Evolutionary conservation across 2,797 vertebrate species (phyloP).

Genomic region (Notolepis coatsorum): DNA sequence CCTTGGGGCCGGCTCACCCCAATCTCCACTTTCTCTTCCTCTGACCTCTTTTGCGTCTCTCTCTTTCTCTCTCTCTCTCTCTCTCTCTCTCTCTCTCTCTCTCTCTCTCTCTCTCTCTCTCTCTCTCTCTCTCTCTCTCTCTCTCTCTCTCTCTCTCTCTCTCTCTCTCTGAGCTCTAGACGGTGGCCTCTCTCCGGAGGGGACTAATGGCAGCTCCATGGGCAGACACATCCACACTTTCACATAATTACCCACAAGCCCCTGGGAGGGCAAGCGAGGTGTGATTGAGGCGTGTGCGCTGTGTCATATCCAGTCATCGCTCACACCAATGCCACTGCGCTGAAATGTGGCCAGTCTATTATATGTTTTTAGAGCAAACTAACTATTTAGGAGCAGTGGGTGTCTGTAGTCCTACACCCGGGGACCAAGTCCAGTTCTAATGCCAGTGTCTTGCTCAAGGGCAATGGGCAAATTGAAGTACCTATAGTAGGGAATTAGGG

Average conservation of each 20-base stretch:
- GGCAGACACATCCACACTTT: constrained; percentile 59
- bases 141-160: constrained; percentile 30
- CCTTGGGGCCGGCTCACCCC: constrained; percentile 28
- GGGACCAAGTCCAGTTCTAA: too few species aligned
- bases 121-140: constrained; percentile 45
- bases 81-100: constrained; percentile 39
- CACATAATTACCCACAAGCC: constrained; percentile 72
- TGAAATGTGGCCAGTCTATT: constrained; percentile 6
- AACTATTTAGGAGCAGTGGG: too few species aligned
- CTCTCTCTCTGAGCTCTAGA: constrained; percentile 58
- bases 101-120: constrained; percentile 39
- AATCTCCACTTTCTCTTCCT: constrained; percentile 29
- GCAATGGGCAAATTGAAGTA: too few species aligned
- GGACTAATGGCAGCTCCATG: constrained; percentile 62
- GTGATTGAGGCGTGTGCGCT: constrained; percentile 37
- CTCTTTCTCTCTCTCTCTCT: constrained; percentile 39
- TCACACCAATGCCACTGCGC: constrained; percentile 16
- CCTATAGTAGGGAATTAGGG: too few species aligned
- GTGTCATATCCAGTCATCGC: constrained; percentile 23
- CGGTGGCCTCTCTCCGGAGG: constrained; percentile 68
- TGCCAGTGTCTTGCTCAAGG: too few species aligned
- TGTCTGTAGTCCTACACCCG: too few species aligned
- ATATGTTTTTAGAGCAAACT: constrained; percentile 10
- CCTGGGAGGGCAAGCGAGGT: constrained; percentile 52
- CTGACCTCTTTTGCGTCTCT: constrained; percentile 57